Percentiles rank a stretch among this genome's conserved stretches.
These are phyloP conservation scores for Philhelius pedissequus DNA, from an alignment of 2,888 invertebrate species.

Conservation along the genomic window DNA sequence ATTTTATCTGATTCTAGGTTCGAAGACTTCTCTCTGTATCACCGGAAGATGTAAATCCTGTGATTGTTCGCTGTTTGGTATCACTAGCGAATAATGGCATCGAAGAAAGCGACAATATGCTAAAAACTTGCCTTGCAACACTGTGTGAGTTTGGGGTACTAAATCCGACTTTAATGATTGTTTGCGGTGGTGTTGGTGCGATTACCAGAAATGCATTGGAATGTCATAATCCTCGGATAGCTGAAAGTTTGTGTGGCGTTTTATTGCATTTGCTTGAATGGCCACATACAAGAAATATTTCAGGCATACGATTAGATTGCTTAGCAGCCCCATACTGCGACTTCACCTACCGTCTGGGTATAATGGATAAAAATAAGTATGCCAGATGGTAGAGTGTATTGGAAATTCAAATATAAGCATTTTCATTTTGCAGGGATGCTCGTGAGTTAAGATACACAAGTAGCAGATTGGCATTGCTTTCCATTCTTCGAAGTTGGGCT, in stretches of 20 bases:
- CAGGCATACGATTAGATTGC: constrained; percentile 90
- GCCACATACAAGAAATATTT: constrained; percentile 87
- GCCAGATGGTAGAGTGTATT: constrained; percentile 10
- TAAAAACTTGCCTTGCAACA: constrained; percentile 91
- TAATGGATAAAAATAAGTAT: constrained; percentile 86
- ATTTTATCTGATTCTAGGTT: constrained; percentile 69
- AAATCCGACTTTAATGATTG: constrained; percentile 89
- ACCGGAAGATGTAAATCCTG: constrained; percentile 85
- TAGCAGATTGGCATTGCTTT: constrained; percentile 90
- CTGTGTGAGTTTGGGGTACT: constrained; percentile 93
- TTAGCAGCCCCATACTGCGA: constrained; percentile 97
- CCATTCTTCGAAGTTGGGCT: constrained; percentile 94
- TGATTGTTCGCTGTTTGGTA: constrained; percentile 88
- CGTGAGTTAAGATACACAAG: constrained; percentile 91
- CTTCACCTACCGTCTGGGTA: constrained; percentile 88
- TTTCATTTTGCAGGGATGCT: constrained; percentile 81
- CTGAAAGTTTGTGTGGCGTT: constrained; percentile 93
- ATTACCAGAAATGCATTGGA: constrained; percentile 90
- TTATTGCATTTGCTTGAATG: constrained; percentile 91
- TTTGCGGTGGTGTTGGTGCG: constrained; percentile 90
- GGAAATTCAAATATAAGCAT: background rate
- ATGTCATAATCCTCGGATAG: constrained; percentile 92
- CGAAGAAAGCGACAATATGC: constrained; percentile 87
- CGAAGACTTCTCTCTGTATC: constrained; percentile 83
- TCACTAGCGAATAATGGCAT: constrained; percentile 89